Evolutionary conservation across 2,888 invertebrate genomes (phyloP).

Genomic region (Apeira syringaria): DNA sequence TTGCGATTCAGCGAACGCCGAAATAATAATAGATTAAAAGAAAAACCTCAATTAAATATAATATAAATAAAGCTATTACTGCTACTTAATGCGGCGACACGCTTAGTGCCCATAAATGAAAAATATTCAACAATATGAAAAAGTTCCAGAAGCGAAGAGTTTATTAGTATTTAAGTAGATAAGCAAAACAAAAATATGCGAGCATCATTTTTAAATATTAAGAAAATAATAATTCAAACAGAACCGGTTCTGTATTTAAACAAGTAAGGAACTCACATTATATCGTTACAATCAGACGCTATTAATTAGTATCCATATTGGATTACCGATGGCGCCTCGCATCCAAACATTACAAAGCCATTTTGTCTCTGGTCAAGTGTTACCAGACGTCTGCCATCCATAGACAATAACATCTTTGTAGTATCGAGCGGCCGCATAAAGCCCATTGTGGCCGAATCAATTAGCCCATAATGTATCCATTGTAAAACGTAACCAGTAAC

Average conservation of each 20-base stretch:
- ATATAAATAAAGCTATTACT: too few relatives aligned
- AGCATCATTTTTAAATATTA: background rate
- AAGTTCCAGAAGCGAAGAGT: too few relatives aligned
- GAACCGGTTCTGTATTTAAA: slow-evolving; percentile 8
- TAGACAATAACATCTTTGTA: slow-evolving; percentile 80
- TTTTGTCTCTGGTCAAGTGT: slow-evolving; percentile 82
- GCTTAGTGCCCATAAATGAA: too few relatives aligned
- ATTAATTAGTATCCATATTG: slow-evolving; percentile 48
- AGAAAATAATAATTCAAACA: background rate
- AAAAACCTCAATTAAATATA: too few relatives aligned
- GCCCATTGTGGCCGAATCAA: slow-evolving; percentile 79
- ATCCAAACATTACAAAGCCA: slow-evolving; percentile 75
- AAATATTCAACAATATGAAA: too few relatives aligned
- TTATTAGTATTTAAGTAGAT: too few relatives aligned
- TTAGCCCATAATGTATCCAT: slow-evolving; percentile 79
- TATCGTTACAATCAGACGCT: slow-evolving; percentile 36
- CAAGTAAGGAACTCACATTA: slow-evolving; percentile 15
- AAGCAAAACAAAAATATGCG: too few relatives aligned
- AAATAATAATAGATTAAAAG: too few relatives aligned
- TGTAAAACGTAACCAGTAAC: slow-evolving; percentile 70
- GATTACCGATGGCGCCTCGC: slow-evolving; percentile 80
- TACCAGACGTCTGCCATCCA: slow-evolving; percentile 75
- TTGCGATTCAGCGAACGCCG: too few relatives aligned
- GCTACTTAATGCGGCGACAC: too few relatives aligned
- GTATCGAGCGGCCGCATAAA: slow-evolving; percentile 62